These are phyloP conservation scores for Osmerus mordax DNA, from an alignment of 2,113 vertebrate species.

Conservation along the genomic window DNA sequence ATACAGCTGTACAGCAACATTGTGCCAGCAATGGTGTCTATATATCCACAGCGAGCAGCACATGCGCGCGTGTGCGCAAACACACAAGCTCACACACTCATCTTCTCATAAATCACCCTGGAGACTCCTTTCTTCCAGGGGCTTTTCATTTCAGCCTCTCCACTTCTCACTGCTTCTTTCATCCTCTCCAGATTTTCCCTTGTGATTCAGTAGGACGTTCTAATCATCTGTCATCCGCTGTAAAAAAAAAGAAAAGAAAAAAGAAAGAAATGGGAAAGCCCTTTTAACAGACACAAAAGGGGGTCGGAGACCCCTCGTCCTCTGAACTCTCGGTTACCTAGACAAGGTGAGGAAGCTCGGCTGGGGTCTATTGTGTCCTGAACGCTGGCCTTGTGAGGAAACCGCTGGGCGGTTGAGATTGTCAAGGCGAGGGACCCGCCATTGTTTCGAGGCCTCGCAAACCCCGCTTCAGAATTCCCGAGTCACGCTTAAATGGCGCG, in stretches of 20 bases:
- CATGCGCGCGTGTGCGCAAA: neutral
- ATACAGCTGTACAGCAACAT: conserved; percentile 1
- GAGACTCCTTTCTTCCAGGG: conserved; percentile 11
- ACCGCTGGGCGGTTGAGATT: neutral
- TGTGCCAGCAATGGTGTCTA: conserved; percentile 2
- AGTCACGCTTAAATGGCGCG: neutral
- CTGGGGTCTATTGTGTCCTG: neutral
- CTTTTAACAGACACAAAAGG: neutral
- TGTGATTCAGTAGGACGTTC: conserved; percentile 2
- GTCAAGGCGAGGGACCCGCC: neutral
- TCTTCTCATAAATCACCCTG: conserved; percentile 10
- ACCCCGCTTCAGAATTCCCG: neutral
- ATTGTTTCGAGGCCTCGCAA: neutral
- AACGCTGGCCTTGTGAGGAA: too few relatives aligned
- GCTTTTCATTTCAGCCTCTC: conserved; percentile 18
- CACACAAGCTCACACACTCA: neutral
- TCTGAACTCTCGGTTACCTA: too few relatives aligned
- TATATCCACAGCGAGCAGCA: neutral
- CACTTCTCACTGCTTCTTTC: neutral
- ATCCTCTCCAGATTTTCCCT: conserved; percentile 2
- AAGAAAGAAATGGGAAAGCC: neutral
- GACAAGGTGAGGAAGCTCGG: neutral
- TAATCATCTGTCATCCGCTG: conserved; percentile 19
- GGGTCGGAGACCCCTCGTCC: neutral
- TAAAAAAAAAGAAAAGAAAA: neutral